Conservation (phyloP, 1,140 invertebrate genomes). For the Euura saliciscinereae region DNA sequence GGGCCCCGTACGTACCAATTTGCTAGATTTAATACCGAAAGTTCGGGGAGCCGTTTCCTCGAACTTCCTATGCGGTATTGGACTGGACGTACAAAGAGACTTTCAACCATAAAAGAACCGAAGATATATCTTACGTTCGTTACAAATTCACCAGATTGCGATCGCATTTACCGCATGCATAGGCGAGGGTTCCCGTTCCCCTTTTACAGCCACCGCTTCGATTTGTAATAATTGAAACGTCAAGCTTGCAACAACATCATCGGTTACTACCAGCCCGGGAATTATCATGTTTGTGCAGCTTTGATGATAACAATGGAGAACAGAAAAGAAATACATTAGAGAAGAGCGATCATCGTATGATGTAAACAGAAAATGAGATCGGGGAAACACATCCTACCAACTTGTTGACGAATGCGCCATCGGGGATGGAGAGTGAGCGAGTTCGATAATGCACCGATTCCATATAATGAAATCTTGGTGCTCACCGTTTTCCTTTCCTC, state of each 20-base stretch:
- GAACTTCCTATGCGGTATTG: not conserved
- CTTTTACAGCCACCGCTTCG: not conserved
- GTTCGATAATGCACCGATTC: not conserved
- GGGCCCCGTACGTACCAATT: not conserved
- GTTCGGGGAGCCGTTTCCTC: not conserved
- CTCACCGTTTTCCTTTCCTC: not conserved
- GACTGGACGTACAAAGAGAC: not conserved
- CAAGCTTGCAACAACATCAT: not conserved
- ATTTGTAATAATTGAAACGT: not conserved
- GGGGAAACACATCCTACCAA: too few species aligned
- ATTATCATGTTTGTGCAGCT: too few species aligned
- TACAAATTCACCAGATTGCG: slow-evolving; percentile 3
- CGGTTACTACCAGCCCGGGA: too few species aligned
- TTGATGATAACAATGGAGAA: too few species aligned
- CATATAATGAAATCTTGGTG: not conserved
- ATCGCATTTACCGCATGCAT: not conserved
- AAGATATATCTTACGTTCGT: not conserved
- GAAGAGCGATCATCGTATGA: too few species aligned
- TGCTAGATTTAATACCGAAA: not conserved
- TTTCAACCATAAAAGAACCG: not conserved
- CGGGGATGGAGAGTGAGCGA: not conserved
- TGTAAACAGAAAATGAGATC: too few species aligned
- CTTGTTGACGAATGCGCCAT: not conserved
- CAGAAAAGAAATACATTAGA: too few species aligned
- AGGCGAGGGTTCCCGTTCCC: not conserved